These are phyloP conservation scores for Psylliodes chrysocephalus DNA, from an alignment of 2,888 invertebrate species.

Conservation along the genomic window DNA sequence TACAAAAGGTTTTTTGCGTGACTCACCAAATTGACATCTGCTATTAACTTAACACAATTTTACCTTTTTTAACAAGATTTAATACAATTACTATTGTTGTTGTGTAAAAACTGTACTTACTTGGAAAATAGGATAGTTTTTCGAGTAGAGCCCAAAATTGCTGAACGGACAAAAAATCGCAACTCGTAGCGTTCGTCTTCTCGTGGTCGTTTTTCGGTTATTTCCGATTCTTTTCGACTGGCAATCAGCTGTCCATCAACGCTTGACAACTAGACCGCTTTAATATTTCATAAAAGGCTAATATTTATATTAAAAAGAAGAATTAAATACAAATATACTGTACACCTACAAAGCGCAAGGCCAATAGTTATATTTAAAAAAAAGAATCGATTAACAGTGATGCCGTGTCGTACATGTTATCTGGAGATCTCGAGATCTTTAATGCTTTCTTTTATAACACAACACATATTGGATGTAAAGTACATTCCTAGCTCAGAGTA, in stretches of 20 bases:
- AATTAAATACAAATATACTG: no score
- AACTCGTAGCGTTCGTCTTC: constrained; percentile 17
- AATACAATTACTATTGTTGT: not conserved
- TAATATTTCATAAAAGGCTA: no score
- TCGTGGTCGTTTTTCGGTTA: constrained; percentile 19
- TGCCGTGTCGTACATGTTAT: no score
- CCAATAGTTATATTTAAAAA: no score
- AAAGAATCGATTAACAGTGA: no score
- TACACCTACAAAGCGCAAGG: no score
- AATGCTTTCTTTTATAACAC: no score
- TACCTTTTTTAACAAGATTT: not conserved
- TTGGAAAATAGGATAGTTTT: constrained; percentile 18
- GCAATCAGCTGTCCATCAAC: constrained; percentile 4
- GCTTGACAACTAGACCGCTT: not conserved
- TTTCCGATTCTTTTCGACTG: not conserved
- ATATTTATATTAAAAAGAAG: no score
- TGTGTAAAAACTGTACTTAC: not conserved
- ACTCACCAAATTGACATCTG: constrained; percentile 38
- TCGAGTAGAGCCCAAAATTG: constrained; percentile 10
- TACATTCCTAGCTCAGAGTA: no score
- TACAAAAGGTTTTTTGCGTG: constrained; percentile 35
- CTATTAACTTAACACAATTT: constrained; percentile 17
- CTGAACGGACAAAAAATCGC: constrained; percentile 12
- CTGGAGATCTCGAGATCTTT: no score
- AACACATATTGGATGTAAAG: no score